phyloP scores from a whole-genome alignment of 2,888 invertebrate genomes.

The Blomia tropicalis region DNA sequence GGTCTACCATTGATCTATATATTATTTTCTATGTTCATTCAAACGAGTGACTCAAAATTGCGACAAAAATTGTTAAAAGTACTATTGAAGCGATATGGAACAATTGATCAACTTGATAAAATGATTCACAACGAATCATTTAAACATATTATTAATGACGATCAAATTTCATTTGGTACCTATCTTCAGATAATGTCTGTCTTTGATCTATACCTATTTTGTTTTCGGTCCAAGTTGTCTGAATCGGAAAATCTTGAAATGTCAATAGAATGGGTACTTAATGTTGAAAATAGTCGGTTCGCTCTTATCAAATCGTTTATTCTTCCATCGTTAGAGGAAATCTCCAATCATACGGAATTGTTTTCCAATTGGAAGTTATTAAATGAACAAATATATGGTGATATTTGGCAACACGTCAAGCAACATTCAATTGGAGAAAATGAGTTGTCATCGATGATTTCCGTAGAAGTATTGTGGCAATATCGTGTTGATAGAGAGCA shows the following conservation, averaged over 20 bases:
- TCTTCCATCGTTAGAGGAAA: background rate
- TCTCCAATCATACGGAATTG: background rate
- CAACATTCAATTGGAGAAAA: background rate
- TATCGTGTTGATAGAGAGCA: background rate
- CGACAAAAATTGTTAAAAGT: constrained; percentile 10
- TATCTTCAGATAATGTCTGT: constrained; percentile 2
- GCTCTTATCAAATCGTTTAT: background rate
- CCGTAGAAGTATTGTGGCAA: constrained; percentile 1
- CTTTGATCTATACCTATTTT: constrained; percentile 3
- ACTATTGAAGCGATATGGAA: background rate
- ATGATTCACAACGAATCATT: background rate
- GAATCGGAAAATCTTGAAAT: background rate
- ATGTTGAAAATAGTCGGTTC: background rate
- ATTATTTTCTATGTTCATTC: background rate
- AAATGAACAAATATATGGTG: background rate
- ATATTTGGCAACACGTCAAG: background rate
- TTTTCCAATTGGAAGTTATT: background rate
- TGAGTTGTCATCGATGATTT: background rate
- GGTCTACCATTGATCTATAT: background rate
- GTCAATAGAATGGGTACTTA: constrained; percentile 2
- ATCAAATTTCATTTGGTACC: background rate
- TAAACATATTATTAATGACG: background rate
- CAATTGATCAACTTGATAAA: background rate
- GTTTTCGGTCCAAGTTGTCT: background rate
- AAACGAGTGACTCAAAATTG: background rate